Percentiles rank a stretch among this genome's conserved stretches.
phyloP scores from a whole-genome alignment of 2,888 invertebrate species.

The Saturnia pavonia region DNA sequence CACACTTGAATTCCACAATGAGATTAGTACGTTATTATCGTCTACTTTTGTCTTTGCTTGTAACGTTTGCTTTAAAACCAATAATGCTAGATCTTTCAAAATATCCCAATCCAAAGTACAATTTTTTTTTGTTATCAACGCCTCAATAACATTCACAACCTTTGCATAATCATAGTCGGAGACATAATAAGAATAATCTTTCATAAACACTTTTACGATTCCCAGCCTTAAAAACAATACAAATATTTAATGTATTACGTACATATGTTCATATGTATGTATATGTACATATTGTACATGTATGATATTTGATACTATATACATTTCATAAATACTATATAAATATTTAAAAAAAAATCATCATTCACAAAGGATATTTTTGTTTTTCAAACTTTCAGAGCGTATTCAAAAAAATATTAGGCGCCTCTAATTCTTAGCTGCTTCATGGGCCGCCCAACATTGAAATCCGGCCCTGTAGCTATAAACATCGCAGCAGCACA shows the following conservation, averaged over 20 bases:
- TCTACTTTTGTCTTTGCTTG: conserved; percentile 30
- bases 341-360: no score
- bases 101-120: conserved; percentile 49
- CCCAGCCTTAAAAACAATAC: conserved; percentile 57
- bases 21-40: conserved; percentile 37
- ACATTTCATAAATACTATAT: no score
- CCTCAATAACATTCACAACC: conserved; percentile 51
- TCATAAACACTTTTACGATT: conserved; percentile 56
- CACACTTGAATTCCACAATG: conserved; percentile 69
- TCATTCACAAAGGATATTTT: no score
- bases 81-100: conserved; percentile 48
- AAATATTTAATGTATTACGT: background rate
- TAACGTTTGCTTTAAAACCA: conserved; percentile 38
- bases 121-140: conserved; percentile 45
- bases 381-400: no score
- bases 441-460: no score
- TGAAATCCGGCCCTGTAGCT: no score
- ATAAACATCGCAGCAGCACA: no score
- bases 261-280: no score
- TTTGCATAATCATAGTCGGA: conserved; percentile 45
- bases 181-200: conserved; percentile 48
- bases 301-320: no score
- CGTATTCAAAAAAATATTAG: no score
- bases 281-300: no score
- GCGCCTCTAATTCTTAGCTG: no score